Base-by-base conservation (phyloP, 2,888 invertebrate species). In the Augochlorella aurata region DNA sequence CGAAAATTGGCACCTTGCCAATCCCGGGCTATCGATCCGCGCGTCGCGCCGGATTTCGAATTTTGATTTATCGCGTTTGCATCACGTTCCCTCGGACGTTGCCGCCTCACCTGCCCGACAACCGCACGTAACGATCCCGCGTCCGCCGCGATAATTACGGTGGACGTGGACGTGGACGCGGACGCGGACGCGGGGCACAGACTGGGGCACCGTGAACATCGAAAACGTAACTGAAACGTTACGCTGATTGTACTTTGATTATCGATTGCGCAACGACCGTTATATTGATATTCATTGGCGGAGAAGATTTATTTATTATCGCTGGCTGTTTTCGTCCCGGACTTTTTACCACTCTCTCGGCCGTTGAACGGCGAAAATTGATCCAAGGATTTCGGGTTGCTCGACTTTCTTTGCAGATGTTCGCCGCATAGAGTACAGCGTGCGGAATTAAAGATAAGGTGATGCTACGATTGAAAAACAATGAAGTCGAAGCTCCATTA, bases 1-100 rank as follows among this genome's bases (percentile, higher is more conserved):
- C 86, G 86, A 90, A 90, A 91, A 90, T 90, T 89, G 89, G 89
- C 87, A 88, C 89, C 83, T 84, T 88, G 88, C 88, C 90, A 87
- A 90, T 91, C 88, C 86, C 84, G 12, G 85, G 85, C 78, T 85
- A 88, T 88, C 89, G 90, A 90, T 86, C 85, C 79, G 54, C 45
- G 71, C 73, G 74, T 67, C 78, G 38, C 52, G 52, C 58, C 77
- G 78, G 77, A 74, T 78, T 66, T 74, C 83, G 81, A 89, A 82
- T 82, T 82, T 85, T 88, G 88, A 85, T 85, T 87, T 87, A 89
- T 81, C 85, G 84, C 78, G 87, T 88, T 81, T 89, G 81, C 88
- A 86, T 88, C 87, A 85, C 84, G 71, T 79, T 79, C 72, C 70
- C 66, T 74, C 74, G 74, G 68, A 74, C 50, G 63, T 45, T 68